Evolutionary conservation across 2,113 vertebrate genomes (phyloP), one percentile per base, ranked within the genome.

Genomic region (Thamnophis sirtalis): DNA sequence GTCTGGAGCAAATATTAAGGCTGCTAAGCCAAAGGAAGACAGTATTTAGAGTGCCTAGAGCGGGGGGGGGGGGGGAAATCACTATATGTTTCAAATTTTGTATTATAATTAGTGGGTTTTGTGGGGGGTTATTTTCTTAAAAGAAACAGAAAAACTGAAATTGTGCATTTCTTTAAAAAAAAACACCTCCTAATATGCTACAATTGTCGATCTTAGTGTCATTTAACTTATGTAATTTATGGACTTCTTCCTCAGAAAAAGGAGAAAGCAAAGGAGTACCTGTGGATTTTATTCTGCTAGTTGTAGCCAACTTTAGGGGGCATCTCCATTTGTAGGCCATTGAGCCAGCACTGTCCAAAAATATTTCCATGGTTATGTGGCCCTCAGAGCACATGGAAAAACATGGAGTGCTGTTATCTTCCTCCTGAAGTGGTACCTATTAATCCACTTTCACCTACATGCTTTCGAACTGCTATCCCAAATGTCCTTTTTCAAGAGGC

Each of bases 1-100:
- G 91, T 51, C 91, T 85, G 73, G 91, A 85, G 54, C 91, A 92
- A 89, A 43, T 56, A 26, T 56, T 49, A 22, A 49, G 26, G 33
- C n/a, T 50, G 24, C 15, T 58, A 49, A 50, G 22, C 80, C 80
- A 58, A 85, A 58, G n/a, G 54, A 56, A 28, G 90, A 28, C 1
- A 24, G 43, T 49, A 86, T 86, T 91, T 63, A 54, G 73, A 48
- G 17, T 28, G 28, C 15, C 28, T 13, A 0, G 6, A 38, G n/a
- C 7, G 2, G 11, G 50, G 0, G 0, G 6, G 9, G 26, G 84
- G 2, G 0, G 3, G 4, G 17, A 48, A 19, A n/a, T 51, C 5
- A 33, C n/a, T n/a, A n/a, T 48, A 38, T 33, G 24, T 80, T 38
- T 85, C 19, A 26, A 49, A 19, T 84, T 24, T 38, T 21, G 51